Conservation (phyloP, 2,888 invertebrate species). For the Seira musarum region DNA sequence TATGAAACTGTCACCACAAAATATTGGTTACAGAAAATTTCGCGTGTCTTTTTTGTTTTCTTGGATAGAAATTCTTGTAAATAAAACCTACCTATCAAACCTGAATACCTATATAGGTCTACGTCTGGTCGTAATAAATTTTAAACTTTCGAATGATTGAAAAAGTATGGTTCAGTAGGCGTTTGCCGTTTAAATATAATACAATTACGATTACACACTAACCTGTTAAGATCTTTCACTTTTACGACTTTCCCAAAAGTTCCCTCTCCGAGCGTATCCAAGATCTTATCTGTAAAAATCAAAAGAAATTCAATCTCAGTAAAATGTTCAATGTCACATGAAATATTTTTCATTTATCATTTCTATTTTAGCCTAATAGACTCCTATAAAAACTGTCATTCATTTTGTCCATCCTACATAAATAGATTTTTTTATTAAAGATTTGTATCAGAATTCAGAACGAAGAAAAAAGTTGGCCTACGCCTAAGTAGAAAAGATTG, state of each 20-base stretch:
- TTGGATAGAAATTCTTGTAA: no score
- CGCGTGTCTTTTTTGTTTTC: no score
- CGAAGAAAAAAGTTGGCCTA: background rate
- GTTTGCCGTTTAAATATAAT: no score
- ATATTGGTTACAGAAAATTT: background rate
- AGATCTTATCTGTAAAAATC: slow-evolving; percentile 94
- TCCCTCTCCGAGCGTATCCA: slow-evolving; percentile 98
- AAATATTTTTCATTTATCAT: background rate
- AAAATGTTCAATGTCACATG: background rate
- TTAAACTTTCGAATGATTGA: no score
- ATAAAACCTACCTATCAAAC: no score
- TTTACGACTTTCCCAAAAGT: slow-evolving; percentile 99
- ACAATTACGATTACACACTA: slow-evolving; percentile 74
- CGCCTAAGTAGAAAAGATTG: background rate
- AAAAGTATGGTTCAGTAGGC: background rate
- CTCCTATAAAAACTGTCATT: slow-evolving; percentile 8
- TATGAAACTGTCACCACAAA: no score
- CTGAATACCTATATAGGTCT: no score
- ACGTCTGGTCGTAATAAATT: no score
- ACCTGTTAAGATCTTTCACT: slow-evolving; percentile 97
- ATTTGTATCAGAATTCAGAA: slow-evolving; percentile 9
- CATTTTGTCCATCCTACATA: background rate
- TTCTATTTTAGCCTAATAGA: background rate
- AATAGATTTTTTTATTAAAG: background rate
- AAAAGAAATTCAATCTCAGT: slow-evolving; percentile 4